Evolutionary conservation across 2,888 invertebrate genomes (phyloP).

Genomic region (Rhopalosiphum nymphaeae): DNA sequence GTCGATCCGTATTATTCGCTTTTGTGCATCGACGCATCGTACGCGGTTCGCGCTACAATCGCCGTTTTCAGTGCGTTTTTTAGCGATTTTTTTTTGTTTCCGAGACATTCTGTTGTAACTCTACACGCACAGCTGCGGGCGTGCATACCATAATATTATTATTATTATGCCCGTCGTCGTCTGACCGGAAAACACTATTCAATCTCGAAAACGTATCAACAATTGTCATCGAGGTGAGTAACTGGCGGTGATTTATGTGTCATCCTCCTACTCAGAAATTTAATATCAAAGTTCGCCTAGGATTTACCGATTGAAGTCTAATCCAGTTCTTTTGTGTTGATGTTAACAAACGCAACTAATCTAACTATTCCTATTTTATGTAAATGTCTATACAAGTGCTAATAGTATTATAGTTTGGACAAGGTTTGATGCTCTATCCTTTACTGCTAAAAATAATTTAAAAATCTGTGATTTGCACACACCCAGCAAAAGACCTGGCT

Average conservation of each 20-base stretch:
- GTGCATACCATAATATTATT: not conserved
- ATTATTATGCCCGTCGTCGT: slow-evolving; percentile 14
- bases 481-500: not conserved
- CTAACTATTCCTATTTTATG: not conserved
- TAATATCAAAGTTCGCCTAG: not conserved
- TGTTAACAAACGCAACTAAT: not conserved
- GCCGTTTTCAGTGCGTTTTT: not conserved
- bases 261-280: not conserved
- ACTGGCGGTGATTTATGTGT: not conserved
- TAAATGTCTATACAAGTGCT: not conserved
- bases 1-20: slow-evolving; percentile 2
- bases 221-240: slow-evolving; percentile 60
- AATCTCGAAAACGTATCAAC: slow-evolving; percentile 39
- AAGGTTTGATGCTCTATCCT: not conserved
- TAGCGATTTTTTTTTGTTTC: not conserved
- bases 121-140: not conserved
- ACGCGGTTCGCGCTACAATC: not conserved
- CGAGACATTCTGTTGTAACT: not conserved
- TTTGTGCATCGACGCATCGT: not conserved
- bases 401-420: not conserved
- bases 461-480: not conserved
- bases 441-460: not conserved
- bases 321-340: not conserved
- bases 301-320: not conserved
- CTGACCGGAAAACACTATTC: not conserved